Evolutionary conservation across 2,113 vertebrate genomes (phyloP).

Genomic region (Ochotona curzoniae): DNA sequence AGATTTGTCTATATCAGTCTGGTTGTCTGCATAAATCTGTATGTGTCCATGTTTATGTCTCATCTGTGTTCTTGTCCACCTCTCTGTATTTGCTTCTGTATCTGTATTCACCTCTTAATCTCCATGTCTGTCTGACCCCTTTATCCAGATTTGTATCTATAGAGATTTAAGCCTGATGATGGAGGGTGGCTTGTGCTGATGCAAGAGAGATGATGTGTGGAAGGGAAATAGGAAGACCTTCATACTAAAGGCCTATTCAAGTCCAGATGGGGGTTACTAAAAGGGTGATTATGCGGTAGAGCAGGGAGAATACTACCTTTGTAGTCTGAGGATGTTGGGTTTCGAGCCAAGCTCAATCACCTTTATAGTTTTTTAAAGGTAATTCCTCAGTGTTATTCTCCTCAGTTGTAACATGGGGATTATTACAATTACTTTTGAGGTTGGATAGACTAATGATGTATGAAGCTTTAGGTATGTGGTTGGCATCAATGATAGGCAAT

Average conservation of each 20-base stretch:
- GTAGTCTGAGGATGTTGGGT: background rate
- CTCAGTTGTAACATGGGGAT: background rate
- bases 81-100: too few species aligned
- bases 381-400: background rate
- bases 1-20: background rate
- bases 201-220: background rate
- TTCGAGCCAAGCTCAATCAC: background rate
- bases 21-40: background rate
- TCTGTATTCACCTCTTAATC: background rate
- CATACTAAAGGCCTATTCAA: background rate
- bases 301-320: background rate
- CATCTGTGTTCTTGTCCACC: background rate
- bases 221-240: background rate
- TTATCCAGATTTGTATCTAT: background rate
- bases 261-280: background rate
- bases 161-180: background rate
- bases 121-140: background rate
- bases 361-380: background rate
- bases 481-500: background rate
- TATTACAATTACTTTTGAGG: slow-evolving; percentile 8
- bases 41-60: too few species aligned
- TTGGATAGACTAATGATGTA: background rate
- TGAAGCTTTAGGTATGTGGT: background rate
- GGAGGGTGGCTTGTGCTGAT: background rate
- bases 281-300: accelerated